These are phyloP conservation scores for Sicus ferrugineus DNA, from an alignment of 2,888 invertebrate species.

Conservation along the genomic window DNA sequence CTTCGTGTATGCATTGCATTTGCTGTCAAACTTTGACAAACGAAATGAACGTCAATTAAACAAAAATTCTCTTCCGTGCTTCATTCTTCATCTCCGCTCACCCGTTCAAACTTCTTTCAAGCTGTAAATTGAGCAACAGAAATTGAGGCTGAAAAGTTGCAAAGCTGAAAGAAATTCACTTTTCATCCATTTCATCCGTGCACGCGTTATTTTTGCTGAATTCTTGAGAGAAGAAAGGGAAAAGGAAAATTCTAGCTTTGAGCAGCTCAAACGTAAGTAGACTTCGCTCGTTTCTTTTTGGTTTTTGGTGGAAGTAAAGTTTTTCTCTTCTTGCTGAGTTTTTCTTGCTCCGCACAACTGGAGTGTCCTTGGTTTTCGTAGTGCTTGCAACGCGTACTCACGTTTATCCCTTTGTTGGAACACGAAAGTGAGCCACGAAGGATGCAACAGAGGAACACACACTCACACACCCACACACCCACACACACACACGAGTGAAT, in stretches of 20 bases:
- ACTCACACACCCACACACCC: no score
- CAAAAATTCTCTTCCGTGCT: constrained; percentile 2
- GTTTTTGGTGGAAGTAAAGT: no score
- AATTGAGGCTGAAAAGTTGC: neutral
- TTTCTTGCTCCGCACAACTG: no score
- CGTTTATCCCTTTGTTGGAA: constrained; percentile 3
- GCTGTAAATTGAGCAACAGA: no score
- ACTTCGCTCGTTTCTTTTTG: no score
- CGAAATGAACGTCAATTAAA: neutral
- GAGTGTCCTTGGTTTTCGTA: neutral
- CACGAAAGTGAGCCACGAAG: constrained; percentile 4
- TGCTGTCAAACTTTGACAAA: neutral
- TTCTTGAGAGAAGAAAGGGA: neutral
- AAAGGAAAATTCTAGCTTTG: neutral
- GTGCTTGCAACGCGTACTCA: constrained; percentile 19
- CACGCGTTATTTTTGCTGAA: neutral
- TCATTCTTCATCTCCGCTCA: no score
- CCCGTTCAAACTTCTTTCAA: no score
- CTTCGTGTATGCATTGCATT: no score
- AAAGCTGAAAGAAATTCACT: constrained; percentile 23
- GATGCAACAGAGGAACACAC: neutral
- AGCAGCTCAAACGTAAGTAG: no score
- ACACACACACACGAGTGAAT: neutral
- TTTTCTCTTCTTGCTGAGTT: neutral
- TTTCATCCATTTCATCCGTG: neutral